Conservation (phyloP, 1,140 invertebrate species). For the Trachymyrmex septentrionalis region DNA sequence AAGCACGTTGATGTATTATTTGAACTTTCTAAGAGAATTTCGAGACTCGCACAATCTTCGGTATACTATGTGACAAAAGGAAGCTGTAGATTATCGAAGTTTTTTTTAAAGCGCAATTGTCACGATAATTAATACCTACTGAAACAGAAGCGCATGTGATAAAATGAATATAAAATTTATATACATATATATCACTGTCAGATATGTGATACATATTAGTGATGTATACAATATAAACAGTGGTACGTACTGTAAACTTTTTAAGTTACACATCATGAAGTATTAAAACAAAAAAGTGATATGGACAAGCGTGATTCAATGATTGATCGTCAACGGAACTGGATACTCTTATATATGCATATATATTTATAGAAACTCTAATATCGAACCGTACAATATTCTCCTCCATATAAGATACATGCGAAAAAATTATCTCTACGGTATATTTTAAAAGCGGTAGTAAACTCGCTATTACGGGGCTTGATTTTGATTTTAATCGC, state of each 20-base stretch:
- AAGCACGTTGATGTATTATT: not conserved
- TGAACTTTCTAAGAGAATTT: constrained; percentile 8
- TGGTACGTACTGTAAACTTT: not conserved
- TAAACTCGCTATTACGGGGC: constrained; percentile 39
- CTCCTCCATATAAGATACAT: constrained; percentile 52
- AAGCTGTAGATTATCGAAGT: constrained; percentile 33
- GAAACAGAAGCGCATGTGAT: not conserved
- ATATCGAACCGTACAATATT: constrained; percentile 68
- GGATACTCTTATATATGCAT: constrained; percentile 26
- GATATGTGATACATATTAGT: too few species aligned
- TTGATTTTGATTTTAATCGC: constrained; percentile 66
- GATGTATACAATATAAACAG: too few species aligned
- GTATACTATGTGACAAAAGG: not conserved
- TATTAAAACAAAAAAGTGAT: constrained; percentile 4
- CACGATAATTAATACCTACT: constrained; percentile 75
- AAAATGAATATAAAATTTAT: not conserved
- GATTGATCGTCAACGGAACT: constrained; percentile 47
- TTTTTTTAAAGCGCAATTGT: constrained; percentile 78
- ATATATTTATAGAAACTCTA: constrained; percentile 67
- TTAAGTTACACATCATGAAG: not conserved
- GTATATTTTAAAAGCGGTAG: constrained; percentile 47
- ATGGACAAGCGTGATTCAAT: constrained; percentile 2
- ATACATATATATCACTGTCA: not conserved
- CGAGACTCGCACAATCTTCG: not conserved
- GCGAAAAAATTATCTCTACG: constrained; percentile 59